Evolutionary conservation across 2,113 vertebrate species (phyloP).

Genomic region (Rousettus leschenaultii): DNA sequence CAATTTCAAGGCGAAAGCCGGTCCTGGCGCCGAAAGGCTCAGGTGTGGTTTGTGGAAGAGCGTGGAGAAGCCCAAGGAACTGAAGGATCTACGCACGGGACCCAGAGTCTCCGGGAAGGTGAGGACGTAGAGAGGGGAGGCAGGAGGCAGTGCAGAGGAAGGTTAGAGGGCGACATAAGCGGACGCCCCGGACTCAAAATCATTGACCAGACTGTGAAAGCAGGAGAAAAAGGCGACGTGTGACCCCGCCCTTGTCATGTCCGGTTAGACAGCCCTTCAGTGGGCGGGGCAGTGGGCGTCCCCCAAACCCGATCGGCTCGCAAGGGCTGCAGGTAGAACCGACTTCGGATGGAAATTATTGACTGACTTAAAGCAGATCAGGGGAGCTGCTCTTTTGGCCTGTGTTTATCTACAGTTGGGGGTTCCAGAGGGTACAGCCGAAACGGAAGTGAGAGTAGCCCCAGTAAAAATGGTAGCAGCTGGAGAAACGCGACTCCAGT

Average conservation of each 20-base stretch:
- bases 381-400: not conserved
- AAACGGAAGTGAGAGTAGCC: not conserved
- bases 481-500: not conserved
- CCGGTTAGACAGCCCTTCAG: not conserved
- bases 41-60: not conserved
- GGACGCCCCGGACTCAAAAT: not conserved
- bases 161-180: not conserved
- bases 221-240: not conserved
- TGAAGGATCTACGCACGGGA: not conserved
- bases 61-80: fast-evolving
- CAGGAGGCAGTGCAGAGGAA: not conserved
- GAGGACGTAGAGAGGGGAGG: no score
- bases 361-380: not conserved
- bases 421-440: not conserved
- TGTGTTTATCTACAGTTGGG: not conserved
- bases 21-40: no score
- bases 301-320: not conserved
- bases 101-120: not conserved
- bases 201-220: no score
- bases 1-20: not conserved
- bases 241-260: not conserved
- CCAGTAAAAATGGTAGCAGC: not conserved
- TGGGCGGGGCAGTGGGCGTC: not conserved
- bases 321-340: not conserved
- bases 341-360: no score